Conservation (phyloP, 1,140 invertebrate genomes). For the Heterodera schachtii region DNA sequence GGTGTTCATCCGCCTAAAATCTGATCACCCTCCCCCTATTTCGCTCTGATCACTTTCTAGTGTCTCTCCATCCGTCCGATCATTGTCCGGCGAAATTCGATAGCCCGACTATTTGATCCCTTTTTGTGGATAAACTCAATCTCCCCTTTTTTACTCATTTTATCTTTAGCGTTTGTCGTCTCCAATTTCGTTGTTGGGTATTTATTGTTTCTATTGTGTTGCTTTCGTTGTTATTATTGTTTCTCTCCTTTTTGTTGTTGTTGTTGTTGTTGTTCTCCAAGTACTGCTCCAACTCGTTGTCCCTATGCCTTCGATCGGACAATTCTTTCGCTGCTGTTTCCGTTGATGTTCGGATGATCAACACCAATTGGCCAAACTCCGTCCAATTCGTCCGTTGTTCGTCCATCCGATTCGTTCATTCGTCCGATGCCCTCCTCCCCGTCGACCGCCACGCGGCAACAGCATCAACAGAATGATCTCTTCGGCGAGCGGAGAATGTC, state of each 20-base stretch:
- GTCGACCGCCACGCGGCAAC: background rate
- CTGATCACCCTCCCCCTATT: background rate
- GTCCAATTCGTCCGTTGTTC: background rate
- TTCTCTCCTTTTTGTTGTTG: background rate
- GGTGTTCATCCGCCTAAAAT: background rate
- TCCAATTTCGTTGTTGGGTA: too few species aligned
- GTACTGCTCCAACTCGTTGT: background rate
- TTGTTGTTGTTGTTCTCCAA: background rate
- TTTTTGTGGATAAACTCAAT: too few species aligned
- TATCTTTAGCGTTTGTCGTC: too few species aligned
- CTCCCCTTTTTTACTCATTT: too few species aligned
- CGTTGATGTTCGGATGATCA: background rate
- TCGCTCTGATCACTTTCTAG: background rate
- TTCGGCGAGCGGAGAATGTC: slow-evolving; percentile 21
- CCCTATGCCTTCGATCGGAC: background rate
- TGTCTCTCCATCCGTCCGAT: background rate
- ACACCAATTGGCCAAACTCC: background rate
- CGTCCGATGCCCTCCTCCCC: background rate
- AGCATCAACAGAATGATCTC: background rate
- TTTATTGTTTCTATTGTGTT: background rate
- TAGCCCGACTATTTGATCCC: background rate
- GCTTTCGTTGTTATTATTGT: background rate
- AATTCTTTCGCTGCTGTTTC: background rate
- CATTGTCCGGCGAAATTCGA: background rate
- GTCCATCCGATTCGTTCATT: background rate